Base-by-base conservation (phyloP, 2,113 vertebrate species). In the Mirza zaza region DNA sequence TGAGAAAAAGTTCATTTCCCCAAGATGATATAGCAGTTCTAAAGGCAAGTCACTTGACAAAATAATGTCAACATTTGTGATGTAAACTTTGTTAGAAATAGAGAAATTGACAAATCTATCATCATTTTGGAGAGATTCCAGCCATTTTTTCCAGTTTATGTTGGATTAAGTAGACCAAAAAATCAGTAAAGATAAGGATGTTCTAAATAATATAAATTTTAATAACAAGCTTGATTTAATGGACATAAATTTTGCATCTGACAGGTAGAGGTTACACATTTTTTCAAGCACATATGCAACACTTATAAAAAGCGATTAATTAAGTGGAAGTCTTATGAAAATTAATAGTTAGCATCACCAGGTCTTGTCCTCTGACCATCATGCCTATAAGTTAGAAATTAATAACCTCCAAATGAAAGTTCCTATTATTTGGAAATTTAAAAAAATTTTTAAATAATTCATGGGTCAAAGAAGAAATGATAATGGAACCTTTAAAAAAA, bases 1-100 rank as follows among this genome's bases (percentile, higher is more conserved):
- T 92, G 90, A 96, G 96, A 61, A 75, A 55, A 36, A 57, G 80
- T 95, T 92, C 80, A 65, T 80, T 80, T 96, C 83, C 29, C 76
- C 90, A 71, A 77, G 80, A 84, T 1, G 36, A 61, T 11, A 80
- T 1, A 34, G 52, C 6, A 14, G 2, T 14, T 91, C 48, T 83
- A n/a, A 87, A 90, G 55, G 13, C 29, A 36, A 63, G 55, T 80
- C 48, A 39, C 63, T 90, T 95, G 59, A 3, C 71, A 86, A 84
- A 89, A 80, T 34, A 73, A 42, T 23, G 57, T 93, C 75, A 17
- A 21, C 20, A 34, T 65, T 67, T 71, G 50, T 59, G 57, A 59
- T 17, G 27, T 34, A 45, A 89, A 71, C 57, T 92, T 93, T 83
- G 42, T 50, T 87, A 67, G 68, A 77, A 68, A 86, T 45, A 48